Evolutionary conservation across 2,797 vertebrate genomes (phyloP).

Genomic region (Gallirallus australis): DNA sequence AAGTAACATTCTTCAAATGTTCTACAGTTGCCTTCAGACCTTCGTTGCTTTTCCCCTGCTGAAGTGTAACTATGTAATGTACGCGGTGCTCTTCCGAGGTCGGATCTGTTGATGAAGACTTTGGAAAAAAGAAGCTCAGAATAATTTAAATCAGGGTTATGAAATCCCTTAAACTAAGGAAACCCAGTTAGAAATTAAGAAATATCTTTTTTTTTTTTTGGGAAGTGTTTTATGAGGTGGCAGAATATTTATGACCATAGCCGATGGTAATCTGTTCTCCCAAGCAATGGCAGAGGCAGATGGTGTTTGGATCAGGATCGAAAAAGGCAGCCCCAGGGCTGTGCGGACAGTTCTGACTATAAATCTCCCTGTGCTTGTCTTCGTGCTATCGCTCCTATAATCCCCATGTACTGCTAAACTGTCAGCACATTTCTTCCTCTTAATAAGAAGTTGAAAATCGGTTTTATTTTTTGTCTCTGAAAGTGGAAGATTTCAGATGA

Average conservation of each 20-base stretch:
- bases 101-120: not conserved
- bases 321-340: not conserved
- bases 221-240: not conserved
- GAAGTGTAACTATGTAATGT: fast-evolving
- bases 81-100: fast-evolving
- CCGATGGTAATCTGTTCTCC: not conserved
- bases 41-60: fast-evolving
- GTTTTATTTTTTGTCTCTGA: not conserved
- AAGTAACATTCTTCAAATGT: too few species aligned
- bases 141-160: not conserved
- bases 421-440: not conserved
- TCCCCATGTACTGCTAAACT: not conserved
- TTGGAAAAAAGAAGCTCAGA: not conserved
- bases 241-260: not conserved
- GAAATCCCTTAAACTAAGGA: not conserved
- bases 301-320: not conserved
- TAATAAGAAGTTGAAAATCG: not conserved
- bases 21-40: fast-evolving
- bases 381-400: not conserved
- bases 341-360: not conserved
- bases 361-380: constrained; percentile 9
- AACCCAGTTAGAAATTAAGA: not conserved
- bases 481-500: not conserved
- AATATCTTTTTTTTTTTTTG: too few species aligned
- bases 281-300: not conserved